Evolutionary conservation across 1,140 invertebrate genomes (phyloP).

Genomic region (Bombus haemorrhoidalis): DNA sequence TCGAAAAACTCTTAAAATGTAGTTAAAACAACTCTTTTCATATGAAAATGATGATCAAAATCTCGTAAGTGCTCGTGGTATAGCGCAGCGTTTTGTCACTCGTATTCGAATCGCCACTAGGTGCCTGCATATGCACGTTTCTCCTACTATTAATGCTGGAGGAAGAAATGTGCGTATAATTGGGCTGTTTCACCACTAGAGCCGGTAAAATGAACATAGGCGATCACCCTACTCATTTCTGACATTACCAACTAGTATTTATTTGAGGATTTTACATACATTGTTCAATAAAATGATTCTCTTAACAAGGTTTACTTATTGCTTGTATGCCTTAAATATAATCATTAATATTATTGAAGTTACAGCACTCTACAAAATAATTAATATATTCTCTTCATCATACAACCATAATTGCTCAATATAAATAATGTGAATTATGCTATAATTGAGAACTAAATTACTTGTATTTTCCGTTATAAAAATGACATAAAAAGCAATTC

Average conservation of each 20-base stretch:
- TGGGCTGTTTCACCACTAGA: too few species aligned
- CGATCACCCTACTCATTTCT: too few species aligned
- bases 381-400: not conserved
- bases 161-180: too few species aligned
- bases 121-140: too few species aligned
- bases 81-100: too few species aligned
- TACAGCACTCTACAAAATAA: not conserved
- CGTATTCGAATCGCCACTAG: too few species aligned
- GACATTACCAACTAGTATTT: constrained; percentile 44
- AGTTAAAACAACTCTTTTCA: too few species aligned
- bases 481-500: not conserved
- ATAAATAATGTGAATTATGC: not conserved
- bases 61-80: too few species aligned
- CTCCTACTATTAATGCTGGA: too few species aligned
- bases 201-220: too few species aligned
- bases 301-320: not conserved
- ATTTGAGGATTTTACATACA: not conserved
- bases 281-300: not conserved
- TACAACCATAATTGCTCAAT: not conserved
- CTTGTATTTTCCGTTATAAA: not conserved
- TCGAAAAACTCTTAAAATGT: too few species aligned
- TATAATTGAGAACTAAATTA: not conserved
- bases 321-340: not conserved
- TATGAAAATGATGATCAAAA: too few species aligned
- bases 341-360: not conserved